phyloP scores from a whole-genome alignment of 2,797 vertebrate genomes.

The Silurus aristotelis region DNA sequence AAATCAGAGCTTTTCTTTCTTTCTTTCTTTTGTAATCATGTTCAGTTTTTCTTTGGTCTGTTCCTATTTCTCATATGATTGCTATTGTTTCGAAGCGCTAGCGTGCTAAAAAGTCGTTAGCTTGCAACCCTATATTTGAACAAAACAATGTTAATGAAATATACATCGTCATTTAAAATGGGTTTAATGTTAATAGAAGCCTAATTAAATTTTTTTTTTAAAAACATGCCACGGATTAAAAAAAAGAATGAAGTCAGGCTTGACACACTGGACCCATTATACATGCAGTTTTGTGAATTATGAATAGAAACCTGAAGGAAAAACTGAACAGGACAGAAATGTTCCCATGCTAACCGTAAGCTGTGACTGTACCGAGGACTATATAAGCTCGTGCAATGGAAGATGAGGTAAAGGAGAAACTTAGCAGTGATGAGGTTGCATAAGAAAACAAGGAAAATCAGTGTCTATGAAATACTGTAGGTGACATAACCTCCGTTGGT shows the following conservation, averaged over 20 bases:
- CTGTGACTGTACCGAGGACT: conserved; percentile 13
- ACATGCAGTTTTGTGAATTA: background rate
- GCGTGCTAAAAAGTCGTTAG: background rate
- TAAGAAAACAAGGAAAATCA: background rate
- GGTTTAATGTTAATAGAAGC: background rate
- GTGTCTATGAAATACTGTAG: background rate
- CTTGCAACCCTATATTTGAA: background rate
- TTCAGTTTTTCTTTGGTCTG: no score
- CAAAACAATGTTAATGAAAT: background rate
- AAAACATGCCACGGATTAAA: no score
- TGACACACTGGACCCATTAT: conserved; percentile 15
- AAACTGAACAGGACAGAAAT: conserved; percentile 21
- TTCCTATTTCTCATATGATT: background rate
- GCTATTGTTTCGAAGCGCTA: background rate
- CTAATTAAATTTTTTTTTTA: no score
- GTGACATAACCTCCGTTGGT: background rate
- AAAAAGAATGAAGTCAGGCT: background rate
- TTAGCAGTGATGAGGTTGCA: conserved; percentile 5
- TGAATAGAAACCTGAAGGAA: conserved; percentile 16
- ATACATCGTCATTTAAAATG: background rate
- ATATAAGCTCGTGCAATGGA: conserved; percentile 19
- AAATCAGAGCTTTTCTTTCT: no score
- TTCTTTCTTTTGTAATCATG: background rate
- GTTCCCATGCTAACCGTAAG: conserved; percentile 29
- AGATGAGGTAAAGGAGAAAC: conserved; percentile 25